Evolutionary conservation across 2,113 vertebrate genomes (phyloP).

Genomic region (Phrynocephalus versicolor): DNA sequence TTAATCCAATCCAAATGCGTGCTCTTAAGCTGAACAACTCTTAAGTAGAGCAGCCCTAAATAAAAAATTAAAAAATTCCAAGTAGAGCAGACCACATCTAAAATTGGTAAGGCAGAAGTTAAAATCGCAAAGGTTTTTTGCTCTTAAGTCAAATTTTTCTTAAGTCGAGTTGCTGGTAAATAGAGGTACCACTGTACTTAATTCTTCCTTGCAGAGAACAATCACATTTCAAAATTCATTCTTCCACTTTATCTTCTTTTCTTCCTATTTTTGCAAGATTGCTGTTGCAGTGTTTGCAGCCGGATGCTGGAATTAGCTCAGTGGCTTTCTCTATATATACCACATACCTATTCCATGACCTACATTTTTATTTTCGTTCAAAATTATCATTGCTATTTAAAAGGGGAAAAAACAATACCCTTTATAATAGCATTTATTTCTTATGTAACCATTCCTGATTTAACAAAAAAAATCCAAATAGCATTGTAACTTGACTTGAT

Average conservation of each 20-base stretch:
- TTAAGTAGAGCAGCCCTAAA: too few species aligned
- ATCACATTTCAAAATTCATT: neutral
- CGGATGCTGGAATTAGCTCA: neutral
- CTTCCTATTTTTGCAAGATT: neutral
- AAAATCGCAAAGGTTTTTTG: too few species aligned
- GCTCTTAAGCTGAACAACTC: too few species aligned
- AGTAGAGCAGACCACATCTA: too few species aligned
- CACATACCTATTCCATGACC: neutral
- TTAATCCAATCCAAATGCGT: too few species aligned
- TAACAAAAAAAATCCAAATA: neutral
- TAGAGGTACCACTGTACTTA: too few species aligned
- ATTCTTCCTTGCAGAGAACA: neutral
- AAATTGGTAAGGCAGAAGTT: too few species aligned
- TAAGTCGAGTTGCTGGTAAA: too few species aligned
- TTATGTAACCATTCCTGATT: neutral
- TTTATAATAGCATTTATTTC: neutral
- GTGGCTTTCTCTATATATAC: neutral
- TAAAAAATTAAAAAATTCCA: too few species aligned
- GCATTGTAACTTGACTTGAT: neutral
- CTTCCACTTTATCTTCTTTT: neutral
- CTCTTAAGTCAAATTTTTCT: too few species aligned
- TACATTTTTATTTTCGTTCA: neutral
- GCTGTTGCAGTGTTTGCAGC: neutral
- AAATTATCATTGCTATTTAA: neutral
- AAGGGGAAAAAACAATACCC: too few species aligned